Percentiles rank a stretch among this genome's conserved stretches.
Conservation (phyloP, 1,140 invertebrate genomes). For the Centruroides sculpturatus region DNA sequence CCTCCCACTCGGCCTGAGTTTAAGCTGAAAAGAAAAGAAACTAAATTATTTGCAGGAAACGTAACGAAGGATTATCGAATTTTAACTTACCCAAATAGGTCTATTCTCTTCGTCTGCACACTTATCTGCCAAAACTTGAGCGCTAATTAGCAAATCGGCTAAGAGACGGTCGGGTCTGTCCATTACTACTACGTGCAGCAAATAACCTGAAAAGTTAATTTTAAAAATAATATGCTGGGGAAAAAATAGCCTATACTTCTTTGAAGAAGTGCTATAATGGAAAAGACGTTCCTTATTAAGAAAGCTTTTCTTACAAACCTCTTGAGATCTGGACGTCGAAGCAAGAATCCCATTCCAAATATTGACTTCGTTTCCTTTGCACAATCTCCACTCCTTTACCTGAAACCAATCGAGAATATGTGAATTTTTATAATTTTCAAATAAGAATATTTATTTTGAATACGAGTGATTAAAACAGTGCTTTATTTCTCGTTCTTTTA, state of each 20-base stretch:
- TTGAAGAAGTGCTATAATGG: not conserved
- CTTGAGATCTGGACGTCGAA: constrained; percentile 31
- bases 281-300: not conserved
- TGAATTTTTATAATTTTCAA: too few species aligned
- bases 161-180: constrained; percentile 18
- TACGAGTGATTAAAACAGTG: too few species aligned
- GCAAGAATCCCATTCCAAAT: constrained; percentile 31
- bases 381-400: constrained; percentile 20
- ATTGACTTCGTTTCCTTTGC: constrained; percentile 30
- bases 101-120: constrained; percentile 16
- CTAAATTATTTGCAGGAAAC: not conserved
- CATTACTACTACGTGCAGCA: constrained; percentile 21
- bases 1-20: not conserved
- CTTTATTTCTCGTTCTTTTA: too few species aligned
- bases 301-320: constrained; percentile 9
- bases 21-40: constrained; percentile 8
- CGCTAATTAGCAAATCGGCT: constrained; percentile 25
- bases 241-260: too few species aligned
- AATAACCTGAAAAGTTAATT: constrained; percentile 19
- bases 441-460: too few species aligned
- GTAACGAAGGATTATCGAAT: not conserved
- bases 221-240: too few species aligned
- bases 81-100: not conserved
- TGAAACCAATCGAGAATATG: too few species aligned
- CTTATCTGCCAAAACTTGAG: constrained; percentile 27